Percentiles rank a stretch among this genome's conserved stretches.
Conservation (phyloP, 1,140 invertebrate genomes). For the Drosophila varians region DNA sequence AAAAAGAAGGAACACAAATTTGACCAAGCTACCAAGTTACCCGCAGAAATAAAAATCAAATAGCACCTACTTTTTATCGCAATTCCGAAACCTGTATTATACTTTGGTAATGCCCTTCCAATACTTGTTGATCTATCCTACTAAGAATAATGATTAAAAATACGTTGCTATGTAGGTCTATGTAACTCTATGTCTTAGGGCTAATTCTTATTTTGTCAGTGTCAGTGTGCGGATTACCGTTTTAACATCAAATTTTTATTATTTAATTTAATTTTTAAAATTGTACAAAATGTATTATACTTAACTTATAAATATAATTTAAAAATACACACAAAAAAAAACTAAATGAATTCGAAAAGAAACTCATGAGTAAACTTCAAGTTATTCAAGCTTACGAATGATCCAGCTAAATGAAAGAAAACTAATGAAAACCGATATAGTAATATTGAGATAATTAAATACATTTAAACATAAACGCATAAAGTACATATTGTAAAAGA, state of each 20-base stretch:
- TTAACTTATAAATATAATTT: constrained; percentile 80
- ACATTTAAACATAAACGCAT: constrained; percentile 23
- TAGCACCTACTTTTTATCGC: constrained; percentile 45
- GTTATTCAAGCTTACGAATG: constrained; percentile 51
- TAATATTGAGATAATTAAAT: constrained; percentile 30
- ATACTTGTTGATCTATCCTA: constrained; percentile 57
- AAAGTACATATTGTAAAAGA: constrained; percentile 47
- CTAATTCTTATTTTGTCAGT: constrained; percentile 53
- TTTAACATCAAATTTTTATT: constrained; percentile 51
- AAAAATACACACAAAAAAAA: constrained; percentile 37
- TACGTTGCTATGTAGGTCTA: constrained; percentile 38
- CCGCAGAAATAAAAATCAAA: constrained; percentile 46
- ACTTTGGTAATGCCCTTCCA: constrained; percentile 69
- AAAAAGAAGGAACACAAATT: constrained; percentile 25
- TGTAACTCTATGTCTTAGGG: constrained; percentile 51
- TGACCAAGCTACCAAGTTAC: constrained; percentile 76
- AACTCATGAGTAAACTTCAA: constrained; percentile 62
- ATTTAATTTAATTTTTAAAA: constrained; percentile 77
- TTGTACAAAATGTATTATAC: constrained; percentile 82
- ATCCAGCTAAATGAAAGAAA: constrained; percentile 31
- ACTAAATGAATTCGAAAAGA: constrained; percentile 1
- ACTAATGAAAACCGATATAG: constrained; percentile 36
- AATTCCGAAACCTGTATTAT: constrained; percentile 52
- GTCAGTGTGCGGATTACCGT: constrained; percentile 51
- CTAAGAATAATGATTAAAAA: constrained; percentile 32